These are phyloP conservation scores for Yponomeuta plumbellus DNA, from an alignment of 2,888 invertebrate species.

Conservation along the genomic window DNA sequence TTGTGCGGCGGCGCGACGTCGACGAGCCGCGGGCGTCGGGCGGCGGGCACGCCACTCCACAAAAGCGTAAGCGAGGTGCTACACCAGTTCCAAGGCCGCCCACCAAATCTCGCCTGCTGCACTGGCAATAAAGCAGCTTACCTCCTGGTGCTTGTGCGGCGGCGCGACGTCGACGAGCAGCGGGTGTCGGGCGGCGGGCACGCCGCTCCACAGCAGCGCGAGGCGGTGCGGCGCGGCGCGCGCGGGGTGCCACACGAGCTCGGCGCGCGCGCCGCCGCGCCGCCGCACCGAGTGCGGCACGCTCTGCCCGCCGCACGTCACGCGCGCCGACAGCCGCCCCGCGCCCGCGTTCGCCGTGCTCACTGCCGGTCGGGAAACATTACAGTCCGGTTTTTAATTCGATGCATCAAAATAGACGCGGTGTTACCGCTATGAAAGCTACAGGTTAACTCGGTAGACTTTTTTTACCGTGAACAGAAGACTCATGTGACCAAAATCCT, in stretches of 20 bases:
- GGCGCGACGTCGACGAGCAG: conserved; percentile 76
- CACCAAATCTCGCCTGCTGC: background rate
- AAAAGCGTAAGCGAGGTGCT: conserved; percentile 92
- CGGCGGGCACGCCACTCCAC: conserved; percentile 88
- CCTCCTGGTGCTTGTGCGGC: conserved; percentile 82
- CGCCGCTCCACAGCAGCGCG: conserved; percentile 90
- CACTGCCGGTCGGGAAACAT: conserved; percentile 55
- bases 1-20: too few relatives aligned
- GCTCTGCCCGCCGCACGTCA: conserved; percentile 87
- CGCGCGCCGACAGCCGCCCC: conserved; percentile 87
- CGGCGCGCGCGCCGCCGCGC: conserved; percentile 82
- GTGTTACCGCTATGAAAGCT: too few relatives aligned
- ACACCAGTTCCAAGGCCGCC: conserved; percentile 77
- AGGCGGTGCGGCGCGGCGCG: conserved; percentile 92
- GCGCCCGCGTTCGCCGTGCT: conserved; percentile 88
- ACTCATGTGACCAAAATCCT: too few relatives aligned
- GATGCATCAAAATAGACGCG: too few relatives aligned
- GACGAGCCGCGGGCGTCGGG: too few relatives aligned
- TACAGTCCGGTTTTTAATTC: too few relatives aligned
- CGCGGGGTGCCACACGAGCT: conserved; percentile 91
- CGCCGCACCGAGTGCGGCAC: conserved; percentile 89
- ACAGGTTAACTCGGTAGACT: too few relatives aligned
- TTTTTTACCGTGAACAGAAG: too few relatives aligned
- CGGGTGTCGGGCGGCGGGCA: conserved; percentile 78
- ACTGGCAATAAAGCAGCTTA: background rate